A percentile compares a stretch with the other conserved stretches of the same genome.
phyloP scores from a whole-genome alignment of 2,113 vertebrate genomes.

The Eulemur macaco region DNA sequence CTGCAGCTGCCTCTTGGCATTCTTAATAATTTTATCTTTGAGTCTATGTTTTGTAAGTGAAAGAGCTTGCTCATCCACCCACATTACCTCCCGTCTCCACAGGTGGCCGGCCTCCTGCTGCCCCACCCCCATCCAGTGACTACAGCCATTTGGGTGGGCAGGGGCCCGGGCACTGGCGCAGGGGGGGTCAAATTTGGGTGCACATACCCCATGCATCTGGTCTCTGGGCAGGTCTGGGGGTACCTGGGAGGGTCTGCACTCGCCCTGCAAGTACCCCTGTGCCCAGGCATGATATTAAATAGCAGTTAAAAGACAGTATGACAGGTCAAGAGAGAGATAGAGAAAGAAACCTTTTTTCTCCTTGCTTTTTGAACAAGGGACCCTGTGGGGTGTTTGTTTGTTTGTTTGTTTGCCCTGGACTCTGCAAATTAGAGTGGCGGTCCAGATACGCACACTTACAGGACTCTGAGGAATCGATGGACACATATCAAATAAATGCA shows the following conservation, averaged over 20 bases:
- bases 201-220: no score
- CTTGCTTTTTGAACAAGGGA: background rate
- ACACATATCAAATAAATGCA: background rate
- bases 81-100: accelerated
- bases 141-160: no score
- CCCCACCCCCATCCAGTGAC: background rate
- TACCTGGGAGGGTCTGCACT: background rate
- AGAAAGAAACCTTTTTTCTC: background rate
- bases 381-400: background rate
- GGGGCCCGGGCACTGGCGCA: background rate
- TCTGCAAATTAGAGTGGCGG: background rate
- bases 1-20: background rate
- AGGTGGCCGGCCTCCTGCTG: background rate
- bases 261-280: background rate
- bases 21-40: background rate
- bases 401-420: background rate
- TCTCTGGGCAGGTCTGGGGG: background rate
- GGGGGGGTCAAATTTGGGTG: background rate
- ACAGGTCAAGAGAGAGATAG: background rate
- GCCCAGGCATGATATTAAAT: background rate
- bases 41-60: background rate
- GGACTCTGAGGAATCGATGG: background rate
- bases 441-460: background rate
- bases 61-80: background rate
- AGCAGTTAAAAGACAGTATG: background rate